phyloP scores from a whole-genome alignment of 2,888 invertebrate species.

The Empis livida region DNA sequence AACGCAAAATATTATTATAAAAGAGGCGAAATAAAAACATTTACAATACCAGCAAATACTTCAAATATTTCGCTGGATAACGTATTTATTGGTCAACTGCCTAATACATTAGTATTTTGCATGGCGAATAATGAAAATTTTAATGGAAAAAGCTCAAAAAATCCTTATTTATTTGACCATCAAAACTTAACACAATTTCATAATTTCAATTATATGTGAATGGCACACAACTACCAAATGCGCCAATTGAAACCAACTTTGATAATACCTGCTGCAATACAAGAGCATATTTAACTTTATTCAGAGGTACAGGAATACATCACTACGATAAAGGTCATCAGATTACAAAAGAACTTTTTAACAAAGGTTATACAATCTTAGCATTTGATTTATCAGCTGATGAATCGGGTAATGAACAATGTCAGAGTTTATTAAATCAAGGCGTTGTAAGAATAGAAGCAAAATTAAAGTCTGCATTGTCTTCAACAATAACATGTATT shows the following conservation, averaged over 20 bases:
- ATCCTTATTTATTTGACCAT: conserved; percentile 1
- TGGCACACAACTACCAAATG: neutral
- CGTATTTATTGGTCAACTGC: neutral
- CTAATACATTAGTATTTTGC: neutral
- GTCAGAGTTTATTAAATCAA: neutral
- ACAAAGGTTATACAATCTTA: neutral
- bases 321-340: neutral
- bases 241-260: neutral
- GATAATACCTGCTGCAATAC: neutral
- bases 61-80: neutral
- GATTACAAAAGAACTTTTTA: neutral
- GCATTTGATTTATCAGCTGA: conserved; percentile 2
- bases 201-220: neutral
- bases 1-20: conserved; percentile 1
- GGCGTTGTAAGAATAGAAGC: neutral
- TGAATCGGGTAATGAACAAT: neutral
- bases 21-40: neutral
- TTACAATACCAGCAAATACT: neutral
- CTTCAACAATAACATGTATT: too few relatives aligned
- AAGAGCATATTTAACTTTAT: neutral
- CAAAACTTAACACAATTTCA: neutral
- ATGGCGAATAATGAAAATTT: neutral
- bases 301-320: neutral
- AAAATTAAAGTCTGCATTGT: neutral
- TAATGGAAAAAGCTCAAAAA: conserved; percentile 2